Percentiles rank a stretch among this genome's conserved stretches.
These are phyloP conservation scores for Leptoteleia sp. DNA, from an alignment of 1,140 invertebrate species.

Conservation along the genomic window DNA sequence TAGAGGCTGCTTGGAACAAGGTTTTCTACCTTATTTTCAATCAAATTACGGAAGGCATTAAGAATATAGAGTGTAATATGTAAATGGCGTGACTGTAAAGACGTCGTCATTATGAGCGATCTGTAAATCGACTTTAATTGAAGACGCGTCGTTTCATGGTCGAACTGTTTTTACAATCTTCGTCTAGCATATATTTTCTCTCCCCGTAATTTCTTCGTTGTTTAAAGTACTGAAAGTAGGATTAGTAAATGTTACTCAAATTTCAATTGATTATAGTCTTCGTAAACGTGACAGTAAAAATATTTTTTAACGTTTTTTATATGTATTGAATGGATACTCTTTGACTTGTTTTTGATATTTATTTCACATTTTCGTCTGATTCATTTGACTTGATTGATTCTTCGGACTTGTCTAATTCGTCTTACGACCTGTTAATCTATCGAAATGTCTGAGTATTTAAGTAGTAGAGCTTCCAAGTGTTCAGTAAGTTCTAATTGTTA, in stretches of 20 bases:
- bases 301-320: too few species aligned
- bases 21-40: conserved; percentile 18
- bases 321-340: too few species aligned
- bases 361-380: too few species aligned
- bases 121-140: neutral
- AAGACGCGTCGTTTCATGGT: neutral
- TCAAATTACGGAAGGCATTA: conserved; percentile 17
- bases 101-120: neutral
- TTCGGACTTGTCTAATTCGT: conserved; percentile 91
- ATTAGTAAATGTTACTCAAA: too few species aligned
- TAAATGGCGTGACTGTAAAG: neutral
- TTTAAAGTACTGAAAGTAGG: neutral
- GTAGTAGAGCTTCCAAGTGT: conserved; percentile 88
- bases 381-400: too few species aligned
- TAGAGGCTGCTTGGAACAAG: conserved; percentile 18
- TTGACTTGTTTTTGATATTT: too few species aligned
- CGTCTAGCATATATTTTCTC: neutral
- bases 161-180: neutral
- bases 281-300: too few species aligned
- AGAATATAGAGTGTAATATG: neutral
- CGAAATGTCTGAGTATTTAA: conserved; percentile 92
- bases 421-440: conserved; percentile 86
- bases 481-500: conserved; percentile 84
- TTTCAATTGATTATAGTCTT: neutral
- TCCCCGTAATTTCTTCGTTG: neutral